These are phyloP conservation scores for Hipposideros armiger DNA, from an alignment of 2,113 vertebrate genomes.

Conservation along the genomic window DNA sequence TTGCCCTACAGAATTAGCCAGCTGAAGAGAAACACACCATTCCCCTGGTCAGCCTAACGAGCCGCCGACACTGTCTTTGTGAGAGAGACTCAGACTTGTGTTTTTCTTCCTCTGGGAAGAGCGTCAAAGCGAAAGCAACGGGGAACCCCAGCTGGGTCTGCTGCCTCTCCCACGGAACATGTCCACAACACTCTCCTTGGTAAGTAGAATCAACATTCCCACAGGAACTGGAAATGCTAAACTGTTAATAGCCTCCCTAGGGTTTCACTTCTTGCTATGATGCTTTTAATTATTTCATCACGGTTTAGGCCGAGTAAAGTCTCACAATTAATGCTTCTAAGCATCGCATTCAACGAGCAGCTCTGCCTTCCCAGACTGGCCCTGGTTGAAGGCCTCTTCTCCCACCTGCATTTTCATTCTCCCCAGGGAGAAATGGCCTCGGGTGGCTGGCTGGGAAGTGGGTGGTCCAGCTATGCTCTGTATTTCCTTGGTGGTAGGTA, in stretches of 20 bases:
- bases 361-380: not conserved
- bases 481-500: not conserved
- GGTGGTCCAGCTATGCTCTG: not conserved
- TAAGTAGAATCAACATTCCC: slow-evolving; percentile 69
- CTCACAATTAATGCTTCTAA: slow-evolving; percentile 70
- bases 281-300: slow-evolving; percentile 81
- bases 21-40: not conserved
- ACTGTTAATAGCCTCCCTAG: slow-evolving; percentile 78
- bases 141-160: slow-evolving; percentile 38
- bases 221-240: slow-evolving; percentile 77
- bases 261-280: slow-evolving; percentile 80
- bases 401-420: not conserved
- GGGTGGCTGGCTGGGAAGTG: not conserved
- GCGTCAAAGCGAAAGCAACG: not conserved
- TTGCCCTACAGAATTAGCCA: not conserved
- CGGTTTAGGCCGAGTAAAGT: slow-evolving; percentile 66
- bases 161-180: slow-evolving; percentile 11
- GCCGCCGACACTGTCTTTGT: not conserved
- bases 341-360: not conserved
- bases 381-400: not conserved
- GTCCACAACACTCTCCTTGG: slow-evolving; percentile 46
- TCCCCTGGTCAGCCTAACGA: not conserved
- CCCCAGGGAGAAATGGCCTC: not conserved
- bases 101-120: slow-evolving; percentile 54
- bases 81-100: not conserved